Conservation (phyloP, 2,113 vertebrate species). For the Pteropus alecto region DNA sequence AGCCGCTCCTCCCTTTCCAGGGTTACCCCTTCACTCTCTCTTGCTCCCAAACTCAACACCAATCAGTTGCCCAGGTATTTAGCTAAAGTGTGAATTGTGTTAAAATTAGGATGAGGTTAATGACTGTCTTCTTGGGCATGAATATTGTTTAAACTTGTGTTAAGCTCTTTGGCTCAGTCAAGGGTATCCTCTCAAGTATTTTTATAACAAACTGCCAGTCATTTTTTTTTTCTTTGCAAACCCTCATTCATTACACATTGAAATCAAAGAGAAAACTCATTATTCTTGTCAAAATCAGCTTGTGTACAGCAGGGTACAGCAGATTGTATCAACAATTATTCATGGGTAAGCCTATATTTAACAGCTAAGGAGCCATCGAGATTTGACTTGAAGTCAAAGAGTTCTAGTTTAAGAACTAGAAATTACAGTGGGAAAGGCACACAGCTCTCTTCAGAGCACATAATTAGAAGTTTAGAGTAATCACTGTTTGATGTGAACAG, state of each 20-base stretch:
- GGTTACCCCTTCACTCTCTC: neutral
- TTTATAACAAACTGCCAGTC: slow-evolving; percentile 54
- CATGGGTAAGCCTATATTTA: slow-evolving; percentile 70
- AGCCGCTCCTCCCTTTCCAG: neutral
- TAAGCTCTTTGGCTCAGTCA: slow-evolving; percentile 61
- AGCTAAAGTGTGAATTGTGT: slow-evolving; percentile 64
- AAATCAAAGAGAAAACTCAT: slow-evolving; percentile 61
- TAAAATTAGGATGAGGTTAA: slow-evolving; percentile 78
- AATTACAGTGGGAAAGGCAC: slow-evolving; percentile 71
- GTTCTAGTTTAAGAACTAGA: slow-evolving; percentile 74
- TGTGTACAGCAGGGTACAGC: slow-evolving; percentile 43
- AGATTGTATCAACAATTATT: slow-evolving; percentile 58
- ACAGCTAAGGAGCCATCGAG: slow-evolving; percentile 70
- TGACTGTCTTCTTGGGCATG: slow-evolving; percentile 76
- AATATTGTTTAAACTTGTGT: slow-evolving; percentile 67
- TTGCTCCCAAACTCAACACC: neutral
- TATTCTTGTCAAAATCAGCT: slow-evolving; percentile 62
- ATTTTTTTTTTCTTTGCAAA: slow-evolving; percentile 54
- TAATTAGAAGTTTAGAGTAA: slow-evolving; percentile 78
- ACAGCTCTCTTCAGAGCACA: slow-evolving; percentile 58
- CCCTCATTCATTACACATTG: slow-evolving; percentile 49
- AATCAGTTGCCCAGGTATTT: slow-evolving; percentile 80
- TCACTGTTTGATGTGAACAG: slow-evolving; percentile 57
- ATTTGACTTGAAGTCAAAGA: slow-evolving; percentile 78
- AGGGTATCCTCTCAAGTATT: slow-evolving; percentile 44